Conservation (phyloP, 2,113 vertebrate genomes). For the Channa argus region DNA sequence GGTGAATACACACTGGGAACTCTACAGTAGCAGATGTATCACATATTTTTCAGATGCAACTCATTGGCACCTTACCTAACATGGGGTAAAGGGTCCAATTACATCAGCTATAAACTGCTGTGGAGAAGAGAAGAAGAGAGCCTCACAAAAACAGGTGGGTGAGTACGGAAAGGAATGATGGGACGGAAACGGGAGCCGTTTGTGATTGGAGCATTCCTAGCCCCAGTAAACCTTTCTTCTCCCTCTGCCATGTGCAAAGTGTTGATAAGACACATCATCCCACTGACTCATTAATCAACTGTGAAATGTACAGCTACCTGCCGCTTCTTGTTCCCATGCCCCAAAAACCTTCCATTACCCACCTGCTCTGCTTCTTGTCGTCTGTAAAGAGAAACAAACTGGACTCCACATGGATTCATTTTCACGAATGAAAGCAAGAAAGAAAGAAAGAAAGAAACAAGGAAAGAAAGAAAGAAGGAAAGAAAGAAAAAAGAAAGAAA, state of each 20-base stretch:
- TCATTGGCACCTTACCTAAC: slow-evolving; percentile 23
- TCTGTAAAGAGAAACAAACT: slow-evolving; percentile 67
- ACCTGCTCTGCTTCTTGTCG: slow-evolving; percentile 44
- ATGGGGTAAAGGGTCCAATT: slow-evolving; percentile 34
- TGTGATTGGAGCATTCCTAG: slow-evolving; percentile 77
- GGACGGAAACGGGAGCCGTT: slow-evolving; percentile 70
- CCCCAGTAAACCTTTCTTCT: slow-evolving; percentile 75
- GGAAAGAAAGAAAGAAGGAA: slow-evolving; percentile 9
- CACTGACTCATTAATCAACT: slow-evolving; percentile 84
- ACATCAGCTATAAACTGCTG: slow-evolving; percentile 56
- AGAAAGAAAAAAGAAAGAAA: background rate
- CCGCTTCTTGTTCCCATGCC: slow-evolving; percentile 75
- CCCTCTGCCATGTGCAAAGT: slow-evolving; percentile 75
- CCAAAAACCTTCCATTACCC: slow-evolving; percentile 58
- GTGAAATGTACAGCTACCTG: slow-evolving; percentile 83
- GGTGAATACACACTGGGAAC: slow-evolving; percentile 42
- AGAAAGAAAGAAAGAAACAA: no score
- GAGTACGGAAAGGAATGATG: slow-evolving; percentile 73
- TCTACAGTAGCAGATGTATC: slow-evolving; percentile 46
- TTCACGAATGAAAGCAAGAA: background rate
- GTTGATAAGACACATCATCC: slow-evolving; percentile 84
- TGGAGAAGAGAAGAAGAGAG: slow-evolving; percentile 46
- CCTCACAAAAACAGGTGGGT: slow-evolving; percentile 69
- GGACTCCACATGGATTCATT: slow-evolving; percentile 64
- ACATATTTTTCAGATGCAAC: slow-evolving; percentile 43